Evolutionary conservation across 2,113 vertebrate species (phyloP).

Genomic region (Anguilla rostrata): DNA sequence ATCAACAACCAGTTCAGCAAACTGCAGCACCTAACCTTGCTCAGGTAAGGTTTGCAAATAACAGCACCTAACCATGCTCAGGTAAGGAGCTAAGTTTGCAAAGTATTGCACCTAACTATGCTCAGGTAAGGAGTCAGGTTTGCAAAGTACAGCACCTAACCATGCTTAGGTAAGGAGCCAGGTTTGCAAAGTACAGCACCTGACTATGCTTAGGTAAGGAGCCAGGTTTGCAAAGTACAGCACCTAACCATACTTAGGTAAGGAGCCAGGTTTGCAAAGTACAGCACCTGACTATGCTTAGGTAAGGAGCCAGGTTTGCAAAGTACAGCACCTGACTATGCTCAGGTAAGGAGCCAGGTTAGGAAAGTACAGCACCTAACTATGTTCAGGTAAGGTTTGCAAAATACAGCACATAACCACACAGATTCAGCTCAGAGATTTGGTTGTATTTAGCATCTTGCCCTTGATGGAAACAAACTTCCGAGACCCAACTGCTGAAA

Average conservation of each 20-base stretch:
- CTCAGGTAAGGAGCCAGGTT: no score
- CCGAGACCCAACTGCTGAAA: no score
- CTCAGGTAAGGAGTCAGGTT: slow-evolving; percentile 63
- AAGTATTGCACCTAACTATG: slow-evolving; percentile 66
- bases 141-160: background rate
- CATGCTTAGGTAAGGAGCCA: slow-evolving; percentile 30
- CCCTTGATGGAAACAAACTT: no score
- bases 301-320: slow-evolving; percentile 58
- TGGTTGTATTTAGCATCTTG: no score
- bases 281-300: slow-evolving; percentile 63
- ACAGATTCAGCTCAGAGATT: no score
- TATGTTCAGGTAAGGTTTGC: no score
- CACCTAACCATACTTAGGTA: background rate
- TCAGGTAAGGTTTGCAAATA: slow-evolving; percentile 54
- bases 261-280: slow-evolving; percentile 62
- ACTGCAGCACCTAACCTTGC: slow-evolving; percentile 65
- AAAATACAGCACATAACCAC: no score
- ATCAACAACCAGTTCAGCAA: slow-evolving; percentile 64
- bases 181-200: slow-evolving; percentile 68
- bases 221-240: background rate
- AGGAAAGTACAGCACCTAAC: no score
- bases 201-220: slow-evolving; percentile 70
- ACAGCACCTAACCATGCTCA: slow-evolving; percentile 56
- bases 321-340: background rate
- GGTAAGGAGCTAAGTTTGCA: slow-evolving; percentile 52